Evolutionary conservation across 2,797 vertebrate species (phyloP).

Genomic region (Emys orbicularis): DNA sequence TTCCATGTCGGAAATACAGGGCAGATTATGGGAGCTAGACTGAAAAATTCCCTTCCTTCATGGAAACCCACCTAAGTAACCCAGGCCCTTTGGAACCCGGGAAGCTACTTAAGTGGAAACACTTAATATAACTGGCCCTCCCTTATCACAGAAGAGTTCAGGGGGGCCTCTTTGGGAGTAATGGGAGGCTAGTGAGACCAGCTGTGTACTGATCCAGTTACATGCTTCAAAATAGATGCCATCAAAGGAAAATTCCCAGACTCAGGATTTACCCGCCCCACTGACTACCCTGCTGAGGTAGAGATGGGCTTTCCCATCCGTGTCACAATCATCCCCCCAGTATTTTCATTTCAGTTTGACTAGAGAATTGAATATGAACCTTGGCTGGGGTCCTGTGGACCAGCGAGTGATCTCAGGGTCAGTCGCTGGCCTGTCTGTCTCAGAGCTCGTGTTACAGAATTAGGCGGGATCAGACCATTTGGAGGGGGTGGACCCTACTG

Average conservation of each 20-base stretch:
- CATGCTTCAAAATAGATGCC: not conserved
- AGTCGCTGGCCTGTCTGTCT: not conserved
- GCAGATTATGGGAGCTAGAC: not conserved
- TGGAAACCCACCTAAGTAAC: not conserved
- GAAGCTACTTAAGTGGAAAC: not conserved
- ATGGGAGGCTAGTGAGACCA: not conserved
- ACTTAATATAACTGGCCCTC: not conserved
- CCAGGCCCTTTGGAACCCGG: not conserved
- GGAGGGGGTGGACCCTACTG: no score
- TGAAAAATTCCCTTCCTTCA: not conserved
- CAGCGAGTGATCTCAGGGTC: not conserved
- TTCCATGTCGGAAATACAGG: not conserved
- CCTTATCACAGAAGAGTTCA: not conserved
- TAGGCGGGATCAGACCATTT: no score
- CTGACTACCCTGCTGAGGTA: rapidly evolving
- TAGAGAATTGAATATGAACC: not conserved
- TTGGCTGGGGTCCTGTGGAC: not conserved
- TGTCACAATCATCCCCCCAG: not conserved
- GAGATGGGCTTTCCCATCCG: not conserved
- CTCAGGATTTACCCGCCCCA: not conserved
- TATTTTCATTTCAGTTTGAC: not conserved
- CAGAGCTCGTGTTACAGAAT: no score
- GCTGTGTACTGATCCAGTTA: not conserved
- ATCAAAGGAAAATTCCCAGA: rapidly evolving
- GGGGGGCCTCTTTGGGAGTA: no score